Base-by-base conservation (phyloP, 2,113 vertebrate species). In the Camelus bactrianus region DNA sequence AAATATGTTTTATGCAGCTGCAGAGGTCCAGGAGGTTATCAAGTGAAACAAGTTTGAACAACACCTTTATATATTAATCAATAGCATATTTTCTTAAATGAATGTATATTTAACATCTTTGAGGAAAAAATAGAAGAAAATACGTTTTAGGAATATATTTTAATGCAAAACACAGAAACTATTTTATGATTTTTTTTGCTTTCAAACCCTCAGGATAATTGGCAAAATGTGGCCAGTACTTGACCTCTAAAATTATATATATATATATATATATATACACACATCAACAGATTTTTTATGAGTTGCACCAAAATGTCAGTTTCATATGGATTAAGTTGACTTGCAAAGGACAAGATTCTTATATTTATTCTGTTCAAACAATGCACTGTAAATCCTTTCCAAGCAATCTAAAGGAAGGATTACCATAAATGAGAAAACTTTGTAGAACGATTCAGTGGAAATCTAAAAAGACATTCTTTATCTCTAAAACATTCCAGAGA, bases 291-390 rank as follows among this genome's bases (percentile, higher is more conserved):
- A 50, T 52, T 52, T 69, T 93, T 93, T 94, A 80, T 90, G 75
- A 94, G 35, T 92, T 96, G 22, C 54, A 76, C 83, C 69, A 95
- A 92, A 97, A 96, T 94, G 84, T 97, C 93, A 95, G 62, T 73
- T 92, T 92, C 73, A 84, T 72, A 84, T 96, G 69, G 65, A 94
- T 97, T 97, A 95, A 92, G 48, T 77, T 96, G 91, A 96, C 82
- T 94, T 95, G 87, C 72, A 88, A 88, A 96, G 65, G 69, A 97
- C 54, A 95, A 89, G 60, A 76, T 52, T 94, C 17, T 94, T 81
- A 58, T 80, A 93, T 94, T 96, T 95, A 94, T 96, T 97, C 73
- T 89, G 35, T 73, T 96, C 67, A 94, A 79, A 97, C 73, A 97
- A 97, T 93, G 52, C 67, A 81, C 48, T 52, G 15, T 73, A 97